These are phyloP conservation scores for Diprion similis DNA, from an alignment of 1,140 invertebrate species.

Conservation along the genomic window DNA sequence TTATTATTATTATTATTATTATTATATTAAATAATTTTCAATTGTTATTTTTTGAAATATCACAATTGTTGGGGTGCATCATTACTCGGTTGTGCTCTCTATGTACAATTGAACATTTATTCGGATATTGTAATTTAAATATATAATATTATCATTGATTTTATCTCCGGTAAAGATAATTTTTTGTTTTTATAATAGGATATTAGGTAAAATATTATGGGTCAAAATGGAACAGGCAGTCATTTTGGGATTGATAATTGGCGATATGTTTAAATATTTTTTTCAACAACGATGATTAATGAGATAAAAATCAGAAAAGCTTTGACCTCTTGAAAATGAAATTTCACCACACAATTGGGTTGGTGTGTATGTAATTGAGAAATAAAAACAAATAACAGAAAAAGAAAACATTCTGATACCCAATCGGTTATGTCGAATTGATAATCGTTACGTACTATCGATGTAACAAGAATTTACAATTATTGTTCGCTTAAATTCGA, in stretches of 20 bases:
- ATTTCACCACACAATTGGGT: not conserved
- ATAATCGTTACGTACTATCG: too few relatives aligned
- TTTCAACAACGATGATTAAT: not conserved
- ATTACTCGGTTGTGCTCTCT: too few relatives aligned
- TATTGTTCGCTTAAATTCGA: too few relatives aligned
- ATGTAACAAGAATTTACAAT: too few relatives aligned
- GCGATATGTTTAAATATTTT: not conserved
- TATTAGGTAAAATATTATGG: not conserved
- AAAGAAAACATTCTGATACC: not conserved
- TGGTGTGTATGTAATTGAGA: not conserved
- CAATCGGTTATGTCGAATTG: not conserved
- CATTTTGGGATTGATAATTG: not conserved
- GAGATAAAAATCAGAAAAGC: not conserved
- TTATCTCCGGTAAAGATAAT: too few relatives aligned
- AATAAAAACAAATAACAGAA: not conserved
- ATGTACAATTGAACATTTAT: too few relatives aligned
- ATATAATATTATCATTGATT: too few relatives aligned
- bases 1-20: constrained; percentile 17
- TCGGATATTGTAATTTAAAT: not conserved
- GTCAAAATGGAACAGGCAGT: not conserved
- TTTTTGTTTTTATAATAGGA: too few relatives aligned
- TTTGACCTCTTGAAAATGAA: too few relatives aligned
- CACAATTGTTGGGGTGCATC: too few relatives aligned
- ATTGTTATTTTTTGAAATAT: not conserved
- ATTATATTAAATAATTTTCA: not conserved